Conservation (phyloP, 2,888 invertebrate species). For the Xestia c-nigrum region DNA sequence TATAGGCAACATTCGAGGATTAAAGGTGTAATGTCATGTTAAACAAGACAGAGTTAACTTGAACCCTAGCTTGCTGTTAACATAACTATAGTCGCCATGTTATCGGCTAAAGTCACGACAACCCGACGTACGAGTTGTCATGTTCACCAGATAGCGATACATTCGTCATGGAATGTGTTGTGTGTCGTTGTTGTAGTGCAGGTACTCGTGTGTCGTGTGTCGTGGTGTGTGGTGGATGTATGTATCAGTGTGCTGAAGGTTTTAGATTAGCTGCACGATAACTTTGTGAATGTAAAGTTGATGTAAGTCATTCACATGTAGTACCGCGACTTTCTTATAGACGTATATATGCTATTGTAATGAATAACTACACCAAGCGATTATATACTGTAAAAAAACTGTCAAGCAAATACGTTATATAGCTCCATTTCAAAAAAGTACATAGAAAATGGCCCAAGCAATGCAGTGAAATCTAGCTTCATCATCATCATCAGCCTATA, state of each 20-base stretch:
- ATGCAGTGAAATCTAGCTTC: neutral
- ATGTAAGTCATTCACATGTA: no score
- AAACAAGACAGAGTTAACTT: neutral
- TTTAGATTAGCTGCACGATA: neutral
- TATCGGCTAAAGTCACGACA: conserved; percentile 11
- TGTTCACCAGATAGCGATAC: conserved; percentile 4
- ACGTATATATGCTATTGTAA: neutral
- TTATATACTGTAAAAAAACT: neutral
- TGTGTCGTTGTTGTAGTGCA: neutral
- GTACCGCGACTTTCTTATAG: neutral
- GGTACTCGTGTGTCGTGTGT: neutral
- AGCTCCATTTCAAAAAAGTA: neutral
- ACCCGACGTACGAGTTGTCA: neutral
- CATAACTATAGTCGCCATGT: conserved; percentile 2
- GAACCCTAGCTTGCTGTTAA: conserved; percentile 7
- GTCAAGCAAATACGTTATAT: neutral
- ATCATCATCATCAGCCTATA: no score
- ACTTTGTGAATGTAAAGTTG: neutral
- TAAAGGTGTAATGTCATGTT: neutral
- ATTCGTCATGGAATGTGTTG: neutral
- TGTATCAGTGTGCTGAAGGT: neutral
- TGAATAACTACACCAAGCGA: neutral
- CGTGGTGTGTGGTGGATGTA: neutral
- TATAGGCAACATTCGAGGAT: neutral
- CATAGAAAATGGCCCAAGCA: neutral